phyloP scores from a whole-genome alignment of 2,888 invertebrate genomes.

The Acanthoscelides obtectus region DNA sequence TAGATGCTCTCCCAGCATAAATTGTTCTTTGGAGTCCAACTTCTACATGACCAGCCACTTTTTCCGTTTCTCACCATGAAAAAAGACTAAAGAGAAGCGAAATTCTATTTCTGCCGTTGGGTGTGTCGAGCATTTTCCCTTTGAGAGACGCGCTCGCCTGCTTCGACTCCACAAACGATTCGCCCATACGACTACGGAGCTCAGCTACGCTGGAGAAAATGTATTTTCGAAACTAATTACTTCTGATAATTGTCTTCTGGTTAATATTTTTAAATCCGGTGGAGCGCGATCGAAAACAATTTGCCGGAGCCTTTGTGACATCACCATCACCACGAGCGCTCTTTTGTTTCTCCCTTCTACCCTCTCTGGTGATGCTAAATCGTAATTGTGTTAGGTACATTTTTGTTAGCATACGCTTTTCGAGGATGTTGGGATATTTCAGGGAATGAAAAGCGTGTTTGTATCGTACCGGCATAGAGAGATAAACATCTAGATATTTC shows the following conservation, averaged over 20 bases:
- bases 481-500: too few relatives aligned
- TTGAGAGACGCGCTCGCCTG: slow-evolving; percentile 1
- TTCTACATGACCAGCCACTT: not conserved
- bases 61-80: not conserved
- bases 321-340: not conserved
- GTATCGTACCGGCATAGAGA: too few relatives aligned
- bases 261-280: slow-evolving; percentile 18
- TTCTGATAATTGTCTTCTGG: slow-evolving; percentile 19
- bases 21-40: not conserved
- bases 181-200: not conserved
- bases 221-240: slow-evolving; percentile 21
- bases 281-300: slow-evolving; percentile 18
- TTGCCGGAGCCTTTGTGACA: slow-evolving; percentile 16
- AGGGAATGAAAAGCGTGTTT: too few relatives aligned
- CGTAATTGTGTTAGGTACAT: not conserved
- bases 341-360: not conserved
- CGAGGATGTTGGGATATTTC: too few relatives aligned
- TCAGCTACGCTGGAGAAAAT: slow-evolving; percentile 6
- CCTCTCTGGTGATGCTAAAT: not conserved
- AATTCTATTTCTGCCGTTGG: slow-evolving; percentile 10
- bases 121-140: slow-evolving; percentile 2
- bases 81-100: slow-evolving; percentile 1
- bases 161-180: slow-evolving; percentile 8
- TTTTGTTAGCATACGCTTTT: not conserved
- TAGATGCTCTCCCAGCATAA: too few relatives aligned